Evolutionary conservation across 2,888 invertebrate genomes (phyloP).

Genomic region (Eupithecia tripunctaria): DNA sequence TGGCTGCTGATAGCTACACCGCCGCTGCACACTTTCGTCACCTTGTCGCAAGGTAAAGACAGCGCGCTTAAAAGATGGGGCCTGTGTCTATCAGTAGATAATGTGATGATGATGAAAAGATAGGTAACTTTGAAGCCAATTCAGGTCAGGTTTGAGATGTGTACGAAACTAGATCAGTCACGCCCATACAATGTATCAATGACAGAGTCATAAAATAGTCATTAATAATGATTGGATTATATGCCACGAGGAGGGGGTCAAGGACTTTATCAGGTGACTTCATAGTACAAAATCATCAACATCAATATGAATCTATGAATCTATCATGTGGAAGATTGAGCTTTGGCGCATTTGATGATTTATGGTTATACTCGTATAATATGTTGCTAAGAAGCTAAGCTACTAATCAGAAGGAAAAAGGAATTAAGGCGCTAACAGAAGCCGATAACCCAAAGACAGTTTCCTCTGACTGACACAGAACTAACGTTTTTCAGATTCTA

Average conservation of each 20-base stretch:
- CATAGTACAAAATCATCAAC: neutral
- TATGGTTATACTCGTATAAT: too few species aligned
- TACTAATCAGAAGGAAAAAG: neutral
- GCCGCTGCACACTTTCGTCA: neutral
- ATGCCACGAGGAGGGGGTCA: conserved; percentile 17
- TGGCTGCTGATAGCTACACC: too few species aligned
- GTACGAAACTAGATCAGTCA: conserved; percentile 10
- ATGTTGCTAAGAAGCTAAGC: too few species aligned
- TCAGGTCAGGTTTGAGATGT: conserved; percentile 12
- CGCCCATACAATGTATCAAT: conserved; percentile 19
- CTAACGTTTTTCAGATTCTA: neutral
- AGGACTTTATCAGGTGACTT: conserved; percentile 13
- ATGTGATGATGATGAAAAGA: neutral
- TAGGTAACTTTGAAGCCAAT: neutral
- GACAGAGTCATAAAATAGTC: conserved; percentile 26
- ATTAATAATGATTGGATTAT: conserved; percentile 24
- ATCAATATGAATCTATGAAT: neutral
- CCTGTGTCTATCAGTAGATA: neutral
- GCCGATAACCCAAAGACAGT: neutral
- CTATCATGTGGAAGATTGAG: neutral
- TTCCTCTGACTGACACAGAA: neutral
- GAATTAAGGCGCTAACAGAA: too few species aligned
- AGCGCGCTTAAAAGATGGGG: neutral
- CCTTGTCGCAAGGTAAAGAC: neutral
- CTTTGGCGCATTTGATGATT: neutral